Percentiles rank a stretch among this genome's conserved stretches.
Conservation (phyloP, 2,113 vertebrate genomes). For the Formicarius rufipectus region DNA sequence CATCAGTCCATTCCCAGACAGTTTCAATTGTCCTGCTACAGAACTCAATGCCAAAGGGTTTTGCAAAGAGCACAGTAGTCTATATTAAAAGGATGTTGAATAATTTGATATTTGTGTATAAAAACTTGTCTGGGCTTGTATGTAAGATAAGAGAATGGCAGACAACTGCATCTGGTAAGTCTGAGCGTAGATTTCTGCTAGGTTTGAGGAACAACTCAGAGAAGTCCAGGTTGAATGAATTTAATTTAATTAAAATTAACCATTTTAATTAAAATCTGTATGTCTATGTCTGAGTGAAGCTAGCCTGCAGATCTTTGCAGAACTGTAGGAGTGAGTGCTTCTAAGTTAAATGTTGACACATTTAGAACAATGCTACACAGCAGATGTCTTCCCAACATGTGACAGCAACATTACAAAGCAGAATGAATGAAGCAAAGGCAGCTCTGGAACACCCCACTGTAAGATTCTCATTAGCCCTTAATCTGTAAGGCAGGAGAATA, state of each 20-base stretch:
- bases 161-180: neutral
- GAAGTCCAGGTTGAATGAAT: neutral
- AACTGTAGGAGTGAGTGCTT: neutral
- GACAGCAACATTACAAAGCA: neutral
- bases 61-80: neutral
- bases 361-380: neutral
- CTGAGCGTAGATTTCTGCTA: neutral
- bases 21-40: neutral
- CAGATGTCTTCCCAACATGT: neutral
- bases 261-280: neutral
- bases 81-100: neutral
- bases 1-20: neutral
- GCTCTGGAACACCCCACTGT: neutral
- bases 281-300: neutral
- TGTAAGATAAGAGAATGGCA: neutral
- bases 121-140: neutral
- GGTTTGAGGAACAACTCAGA: neutral
- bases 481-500: neutral
- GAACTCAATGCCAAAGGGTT: neutral
- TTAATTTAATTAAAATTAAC: neutral
- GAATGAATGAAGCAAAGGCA: neutral
- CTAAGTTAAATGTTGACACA: neutral
- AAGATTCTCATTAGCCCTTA: neutral
- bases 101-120: neutral
- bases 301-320: neutral